Percentiles rank a stretch among this genome's conserved stretches.
Evolutionary conservation across 2,113 vertebrate genomes (phyloP).

Genomic region (Cyphomyrus discorhynchus): DNA sequence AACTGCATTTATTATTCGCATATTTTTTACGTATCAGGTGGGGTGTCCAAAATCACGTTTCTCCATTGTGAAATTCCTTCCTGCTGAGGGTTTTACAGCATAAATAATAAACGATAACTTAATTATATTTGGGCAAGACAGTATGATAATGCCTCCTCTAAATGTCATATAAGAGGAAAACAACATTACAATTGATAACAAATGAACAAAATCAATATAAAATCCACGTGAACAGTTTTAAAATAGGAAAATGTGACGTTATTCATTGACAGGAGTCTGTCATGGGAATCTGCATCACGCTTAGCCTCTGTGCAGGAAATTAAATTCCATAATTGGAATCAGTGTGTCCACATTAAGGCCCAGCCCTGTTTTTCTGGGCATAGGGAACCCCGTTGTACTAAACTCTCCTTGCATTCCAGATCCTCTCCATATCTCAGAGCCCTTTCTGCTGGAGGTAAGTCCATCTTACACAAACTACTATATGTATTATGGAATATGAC

Average conservation of each 20-base stretch:
- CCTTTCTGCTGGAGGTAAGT: slow-evolving; percentile 45
- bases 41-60: not conserved
- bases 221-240: not conserved
- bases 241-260: not conserved
- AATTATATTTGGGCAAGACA: not conserved
- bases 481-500: not conserved
- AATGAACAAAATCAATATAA: not conserved
- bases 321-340: slow-evolving; percentile 58
- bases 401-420: slow-evolving; percentile 32
- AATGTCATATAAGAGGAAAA: not conserved
- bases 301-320: slow-evolving; percentile 25
- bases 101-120: not conserved
- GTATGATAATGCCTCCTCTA: not conserved
- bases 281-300: not conserved
- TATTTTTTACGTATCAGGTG: not conserved
- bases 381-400: slow-evolving; percentile 25
- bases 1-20: not conserved
- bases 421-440: slow-evolving; percentile 30
- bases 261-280: slow-evolving; percentile 12
- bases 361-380: slow-evolving; percentile 32
- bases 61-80: not conserved
- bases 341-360: slow-evolving; percentile 46
- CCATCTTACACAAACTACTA: not conserved
- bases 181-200: not conserved
- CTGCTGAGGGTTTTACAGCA: not conserved